Evolutionary conservation across 2,113 vertebrate genomes (phyloP).

Genomic region (Glaucidium brasilianum): DNA sequence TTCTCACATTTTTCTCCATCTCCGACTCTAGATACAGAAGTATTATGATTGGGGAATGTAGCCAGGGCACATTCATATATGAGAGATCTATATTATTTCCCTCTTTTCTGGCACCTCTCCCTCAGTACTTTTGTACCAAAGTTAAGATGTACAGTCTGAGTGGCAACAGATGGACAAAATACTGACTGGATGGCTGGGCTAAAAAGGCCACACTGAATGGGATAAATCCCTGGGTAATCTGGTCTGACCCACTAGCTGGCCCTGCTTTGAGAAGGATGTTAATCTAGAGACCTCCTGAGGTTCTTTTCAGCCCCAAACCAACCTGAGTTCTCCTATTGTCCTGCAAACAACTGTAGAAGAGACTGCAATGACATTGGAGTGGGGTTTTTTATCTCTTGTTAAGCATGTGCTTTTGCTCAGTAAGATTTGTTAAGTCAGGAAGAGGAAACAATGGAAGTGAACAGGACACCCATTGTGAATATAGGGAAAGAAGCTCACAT

Average conservation of each 20-base stretch:
- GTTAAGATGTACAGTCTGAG: neutral
- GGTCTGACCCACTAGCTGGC: neutral
- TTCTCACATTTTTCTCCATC: neutral
- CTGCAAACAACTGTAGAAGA: neutral
- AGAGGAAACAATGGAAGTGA: neutral
- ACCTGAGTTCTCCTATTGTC: neutral
- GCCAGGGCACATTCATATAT: rapidly evolving
- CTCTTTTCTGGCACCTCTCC: neutral
- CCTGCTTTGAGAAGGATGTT: neutral
- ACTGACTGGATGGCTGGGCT: neutral
- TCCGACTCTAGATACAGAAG: neutral
- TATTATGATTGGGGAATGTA: neutral
- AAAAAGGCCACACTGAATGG: neutral
- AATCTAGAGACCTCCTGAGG: neutral
- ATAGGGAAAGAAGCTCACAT: neutral
- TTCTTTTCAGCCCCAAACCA: neutral
- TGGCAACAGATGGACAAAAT: neutral
- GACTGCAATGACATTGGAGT: neutral
- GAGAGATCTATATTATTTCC: neutral
- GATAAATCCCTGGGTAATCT: neutral
- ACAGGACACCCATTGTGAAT: neutral
- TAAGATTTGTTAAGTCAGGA: neutral
- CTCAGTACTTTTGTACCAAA: neutral
- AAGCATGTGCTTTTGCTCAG: neutral
- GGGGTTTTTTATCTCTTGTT: neutral